These are phyloP conservation scores for Oostethus manadensis DNA, from an alignment of 2,113 vertebrate genomes.

Conservation along the genomic window DNA sequence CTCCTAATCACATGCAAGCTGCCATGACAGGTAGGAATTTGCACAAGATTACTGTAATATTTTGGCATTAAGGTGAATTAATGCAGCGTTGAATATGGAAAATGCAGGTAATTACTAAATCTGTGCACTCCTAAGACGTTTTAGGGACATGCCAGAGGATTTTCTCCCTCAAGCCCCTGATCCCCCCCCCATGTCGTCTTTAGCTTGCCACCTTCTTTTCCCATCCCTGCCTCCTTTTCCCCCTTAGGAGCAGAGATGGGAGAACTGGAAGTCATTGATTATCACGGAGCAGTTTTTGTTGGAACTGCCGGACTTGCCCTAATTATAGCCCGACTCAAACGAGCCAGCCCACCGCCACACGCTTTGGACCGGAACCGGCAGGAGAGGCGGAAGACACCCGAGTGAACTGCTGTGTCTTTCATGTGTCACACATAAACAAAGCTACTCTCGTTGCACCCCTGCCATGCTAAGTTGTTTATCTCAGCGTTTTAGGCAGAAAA, in stretches of 20 bases:
- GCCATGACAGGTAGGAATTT: constrained; percentile 67
- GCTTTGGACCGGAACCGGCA: too few species aligned
- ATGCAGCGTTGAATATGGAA: constrained; percentile 63
- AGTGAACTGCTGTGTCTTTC: too few species aligned
- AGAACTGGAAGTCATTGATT: constrained; percentile 50
- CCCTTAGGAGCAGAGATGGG: constrained; percentile 7
- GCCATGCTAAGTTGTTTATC: too few species aligned
- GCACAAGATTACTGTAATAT: constrained; percentile 72
- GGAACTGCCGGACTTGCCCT: constrained; percentile 42
- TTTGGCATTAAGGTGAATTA: constrained; percentile 76
- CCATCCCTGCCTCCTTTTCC: constrained; percentile 11
- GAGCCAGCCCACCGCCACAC: too few species aligned
- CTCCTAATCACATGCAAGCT: constrained; percentile 44
- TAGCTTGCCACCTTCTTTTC: constrained; percentile 1
- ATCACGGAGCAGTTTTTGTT: constrained; percentile 41
- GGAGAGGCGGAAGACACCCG: too few species aligned
- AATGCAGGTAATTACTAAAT: constrained; percentile 67
- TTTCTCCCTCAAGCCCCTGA: constrained; percentile 21
- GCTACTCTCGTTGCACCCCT: too few species aligned
- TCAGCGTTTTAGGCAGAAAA: too few species aligned
- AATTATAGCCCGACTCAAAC: too few species aligned
- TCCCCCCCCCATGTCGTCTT: background rate
- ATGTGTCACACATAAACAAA: too few species aligned
- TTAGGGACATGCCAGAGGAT: constrained; percentile 61
- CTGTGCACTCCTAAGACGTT: constrained; percentile 42